These are phyloP conservation scores for Cladorhizidae sp. DNA, from an alignment of 37 sponge, comb jelly and placozoan species.

Conservation along the genomic window DNA sequence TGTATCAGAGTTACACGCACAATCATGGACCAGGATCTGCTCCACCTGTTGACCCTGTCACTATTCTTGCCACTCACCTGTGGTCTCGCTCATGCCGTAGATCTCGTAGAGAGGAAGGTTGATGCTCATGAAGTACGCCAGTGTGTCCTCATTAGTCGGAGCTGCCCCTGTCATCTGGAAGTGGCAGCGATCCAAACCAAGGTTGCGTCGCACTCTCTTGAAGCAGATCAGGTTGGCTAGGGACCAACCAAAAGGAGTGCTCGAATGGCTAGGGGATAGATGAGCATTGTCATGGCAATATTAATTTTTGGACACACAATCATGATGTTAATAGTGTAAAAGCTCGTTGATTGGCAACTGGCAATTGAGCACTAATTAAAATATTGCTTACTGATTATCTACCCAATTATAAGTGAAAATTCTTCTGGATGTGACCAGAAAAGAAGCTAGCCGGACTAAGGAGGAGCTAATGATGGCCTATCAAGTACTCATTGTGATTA, in stretches of 20 bases:
- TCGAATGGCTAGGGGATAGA: background rate
- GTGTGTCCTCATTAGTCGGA: constrained; percentile 81
- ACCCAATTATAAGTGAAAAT: too few relatives aligned
- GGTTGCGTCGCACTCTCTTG: constrained; percentile 52
- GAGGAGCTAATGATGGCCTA: too few relatives aligned
- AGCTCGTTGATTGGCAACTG: background rate
- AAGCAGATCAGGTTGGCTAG: constrained; percentile 65
- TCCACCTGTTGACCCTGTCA: too few relatives aligned
- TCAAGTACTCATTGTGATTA: too few relatives aligned
- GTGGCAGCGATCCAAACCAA: constrained; percentile 83
- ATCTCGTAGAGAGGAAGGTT: constrained; percentile 88
- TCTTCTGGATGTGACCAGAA: too few relatives aligned
- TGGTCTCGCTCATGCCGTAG: constrained; percentile 94
- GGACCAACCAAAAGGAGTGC: constrained; percentile 64
- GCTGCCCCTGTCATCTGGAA: constrained; percentile 90
- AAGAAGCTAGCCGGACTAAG: too few relatives aligned
- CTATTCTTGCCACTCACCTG: constrained; percentile 55
- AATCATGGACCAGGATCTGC: too few relatives aligned
- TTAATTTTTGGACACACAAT: background rate
- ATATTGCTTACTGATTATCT: too few relatives aligned
- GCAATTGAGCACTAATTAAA: too few relatives aligned
- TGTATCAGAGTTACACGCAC: too few relatives aligned
- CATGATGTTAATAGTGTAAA: background rate
- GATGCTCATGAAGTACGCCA: constrained; percentile 88
- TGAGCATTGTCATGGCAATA: background rate